Base-by-base conservation (phyloP, 1,140 invertebrate species). In the Brachionus koreanus region DNA sequence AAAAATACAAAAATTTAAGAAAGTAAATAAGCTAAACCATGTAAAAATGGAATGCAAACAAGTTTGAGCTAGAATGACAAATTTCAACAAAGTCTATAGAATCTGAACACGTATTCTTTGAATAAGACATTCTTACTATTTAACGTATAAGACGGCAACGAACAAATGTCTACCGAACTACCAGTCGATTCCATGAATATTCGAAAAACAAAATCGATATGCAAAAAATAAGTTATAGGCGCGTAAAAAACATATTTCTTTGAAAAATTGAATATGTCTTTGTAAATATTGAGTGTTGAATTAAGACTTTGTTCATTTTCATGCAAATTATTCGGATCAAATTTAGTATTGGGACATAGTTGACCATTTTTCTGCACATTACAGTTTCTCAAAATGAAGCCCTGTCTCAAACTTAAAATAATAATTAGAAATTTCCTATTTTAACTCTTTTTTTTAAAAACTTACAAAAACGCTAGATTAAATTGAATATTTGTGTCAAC, bases 211-310 rank as follows among this genome's bases (percentile, higher is more conserved):
- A 74, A 74, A 46, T 74, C 69, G 12, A 74, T 46, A 10, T 74
- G 69, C 19, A 74, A 29, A 74, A 74, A 74, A 46, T 74, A 74
- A n/a, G 69, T 74, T 49, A 74, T 74, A 25, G 69, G 69, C 39
- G 69, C 69, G 25, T 49, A 74, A 43, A 46, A 74, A 19, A 74
- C 43, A 74, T 74, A 74, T 46, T 74, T 74, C 25, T 74, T 74
- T 7, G 69, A 46, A 49, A 3, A 46, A 12, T 46, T 25, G 29
- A 74, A 74, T n/a, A 46, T 43, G 25, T 74, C 69, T 49, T 74
- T 74, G 37, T 46, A 43, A 25, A 29, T 35, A 23, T 46, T 46
- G 5, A 74, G 10, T 7, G 69, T 46, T 3, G 69, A 25, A 19
- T 74, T 74, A 2, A 69, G n/a, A 16, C 16, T 37, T 12, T 69